Base-by-base conservation (phyloP, 1,140 invertebrate genomes). In the Leptestheria dahalacensis region DNA sequence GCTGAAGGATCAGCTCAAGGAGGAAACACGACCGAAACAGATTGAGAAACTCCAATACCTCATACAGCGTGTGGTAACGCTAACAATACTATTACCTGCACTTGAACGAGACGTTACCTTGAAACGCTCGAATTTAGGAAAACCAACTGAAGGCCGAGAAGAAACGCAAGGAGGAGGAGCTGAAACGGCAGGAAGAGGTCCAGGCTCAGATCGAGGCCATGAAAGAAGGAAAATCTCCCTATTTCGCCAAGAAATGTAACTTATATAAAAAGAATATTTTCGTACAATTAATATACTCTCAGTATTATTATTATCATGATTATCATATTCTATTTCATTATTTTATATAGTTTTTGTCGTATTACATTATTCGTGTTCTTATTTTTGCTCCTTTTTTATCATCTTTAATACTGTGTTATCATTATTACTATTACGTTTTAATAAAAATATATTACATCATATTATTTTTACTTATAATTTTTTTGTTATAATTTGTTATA, bases 191-290 rank as follows among this genome's bases (percentile, higher is more conserved):
- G 28, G 73, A 75, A 25, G 73, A 82, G 61, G 82, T 81, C 54
- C 69, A 75, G 59, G 71, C 78, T 63, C 73, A 79, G 59, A 71
- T 76, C 23, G 71, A 81, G 54, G 74, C 78, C 18, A 76, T 83
- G 1, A 78, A 75, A 65, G 71, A 78, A 64, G 84, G 84, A 28
- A 77, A 78, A 63, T 79, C 79, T 57, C 85, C 85, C 25, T 72
- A 74, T 28, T 88, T 80, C 66, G 77, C 84, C 57, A 90, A 84
- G 67, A 91, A 90, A 80, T 84, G 88, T 91, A 79, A 80, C 77
- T 21, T 74, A 62, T 51, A 46, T 61, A 49, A 57, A 28, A 54
- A 47, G n/a, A n/a, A n/a, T n/a, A n/a, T n/a, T n/a, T n/a, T n/a
- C n/a, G n/a, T n/a, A n/a, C n/a, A n/a, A n/a, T n/a, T n/a, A n/a